Evolutionary conservation across 2,113 vertebrate genomes (phyloP).

Genomic region (Pygoscelis adeliae): DNA sequence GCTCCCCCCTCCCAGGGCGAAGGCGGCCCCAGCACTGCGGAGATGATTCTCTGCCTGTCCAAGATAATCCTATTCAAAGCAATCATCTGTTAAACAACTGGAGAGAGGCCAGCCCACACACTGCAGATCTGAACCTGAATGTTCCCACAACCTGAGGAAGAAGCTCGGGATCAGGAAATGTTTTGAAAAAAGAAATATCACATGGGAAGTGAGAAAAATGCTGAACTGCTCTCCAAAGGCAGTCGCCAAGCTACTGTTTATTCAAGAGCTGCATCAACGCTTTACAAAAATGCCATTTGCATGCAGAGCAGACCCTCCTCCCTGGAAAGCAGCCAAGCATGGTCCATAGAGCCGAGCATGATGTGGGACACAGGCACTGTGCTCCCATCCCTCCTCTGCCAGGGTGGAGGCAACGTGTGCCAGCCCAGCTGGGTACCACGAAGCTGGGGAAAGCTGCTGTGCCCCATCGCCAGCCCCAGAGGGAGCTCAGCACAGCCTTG

Average conservation of each 20-base stretch:
- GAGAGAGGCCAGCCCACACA: conserved; percentile 37
- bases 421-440: background rate
- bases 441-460: accelerated
- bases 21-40: background rate
- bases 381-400: background rate
- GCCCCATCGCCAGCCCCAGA: background rate
- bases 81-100: conserved; percentile 37
- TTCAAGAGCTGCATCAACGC: background rate
- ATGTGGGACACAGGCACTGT: background rate
- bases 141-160: conserved; percentile 39
- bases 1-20: background rate
- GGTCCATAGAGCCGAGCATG: accelerated
- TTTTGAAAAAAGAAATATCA: background rate
- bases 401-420: background rate
- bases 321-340: accelerated
- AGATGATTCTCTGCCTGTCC: conserved; percentile 49
- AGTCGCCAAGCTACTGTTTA: background rate
- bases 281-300: background rate
- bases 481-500: background rate
- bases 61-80: conserved; percentile 51
- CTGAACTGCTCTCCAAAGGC: background rate
- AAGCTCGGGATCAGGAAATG: background rate
- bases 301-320: background rate
- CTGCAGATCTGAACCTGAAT: conserved; percentile 9
- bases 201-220: background rate